phyloP scores from a whole-genome alignment of 64 coral and sea anemone genomes.

The Actinia equina region DNA sequence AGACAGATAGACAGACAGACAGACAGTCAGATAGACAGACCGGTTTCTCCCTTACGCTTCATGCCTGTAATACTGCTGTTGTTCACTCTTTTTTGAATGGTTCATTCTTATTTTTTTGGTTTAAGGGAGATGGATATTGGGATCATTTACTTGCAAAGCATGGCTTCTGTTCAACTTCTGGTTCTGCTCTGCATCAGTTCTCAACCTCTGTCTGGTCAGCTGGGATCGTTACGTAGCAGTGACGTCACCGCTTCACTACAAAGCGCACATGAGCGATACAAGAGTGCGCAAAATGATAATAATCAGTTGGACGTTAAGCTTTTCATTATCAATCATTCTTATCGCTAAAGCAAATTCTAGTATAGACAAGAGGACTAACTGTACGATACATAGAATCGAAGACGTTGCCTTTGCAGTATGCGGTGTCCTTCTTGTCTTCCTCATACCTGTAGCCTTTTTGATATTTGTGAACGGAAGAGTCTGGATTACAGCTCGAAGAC shows the following conservation, averaged over 20 bases:
- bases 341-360: neutral
- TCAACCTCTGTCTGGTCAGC: constrained; percentile 62
- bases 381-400: neutral
- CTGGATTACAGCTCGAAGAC: constrained; percentile 24
- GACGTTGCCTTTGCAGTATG: neutral
- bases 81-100: too few relatives aligned
- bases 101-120: neutral
- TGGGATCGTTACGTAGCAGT: constrained; percentile 57
- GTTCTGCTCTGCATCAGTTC: constrained; percentile 46
- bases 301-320: constrained; percentile 8
- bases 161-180: constrained; percentile 42
- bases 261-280: constrained; percentile 27
- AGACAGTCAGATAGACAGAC: too few relatives aligned
- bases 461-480: constrained; percentile 41
- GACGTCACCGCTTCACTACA: constrained; percentile 52
- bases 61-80: too few relatives aligned
- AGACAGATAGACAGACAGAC: too few relatives aligned
- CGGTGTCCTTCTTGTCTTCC: neutral
- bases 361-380: neutral
- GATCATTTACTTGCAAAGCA: constrained; percentile 3
- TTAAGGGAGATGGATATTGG: constrained; percentile 45
- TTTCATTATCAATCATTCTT: neutral
- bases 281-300: constrained; percentile 30
- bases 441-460: constrained; percentile 25
- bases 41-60: too few relatives aligned